phyloP scores from a whole-genome alignment of 2,888 invertebrate species.

The Eilema caniola region DNA sequence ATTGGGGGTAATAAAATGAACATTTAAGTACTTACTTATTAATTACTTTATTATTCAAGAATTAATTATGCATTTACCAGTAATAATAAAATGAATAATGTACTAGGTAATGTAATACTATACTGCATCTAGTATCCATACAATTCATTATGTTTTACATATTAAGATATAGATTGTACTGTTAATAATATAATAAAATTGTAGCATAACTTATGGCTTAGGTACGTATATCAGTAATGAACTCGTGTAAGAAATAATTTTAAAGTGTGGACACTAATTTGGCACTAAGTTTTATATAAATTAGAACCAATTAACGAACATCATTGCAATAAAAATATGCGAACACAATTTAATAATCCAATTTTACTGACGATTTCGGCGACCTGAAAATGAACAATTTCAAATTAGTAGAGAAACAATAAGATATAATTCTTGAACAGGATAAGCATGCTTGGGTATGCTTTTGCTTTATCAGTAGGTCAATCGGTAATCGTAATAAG shows the following conservation, averaged over 20 bases:
- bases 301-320: slow-evolving; percentile 70
- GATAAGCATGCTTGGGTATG: too few relatives aligned
- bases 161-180: slow-evolving; percentile 65
- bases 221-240: slow-evolving; percentile 47
- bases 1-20: slow-evolving; percentile 32
- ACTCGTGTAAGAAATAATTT: slow-evolving; percentile 56
- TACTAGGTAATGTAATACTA: slow-evolving; percentile 46
- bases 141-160: slow-evolving; percentile 55
- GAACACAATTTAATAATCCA: slow-evolving; percentile 56
- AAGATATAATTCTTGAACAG: background rate
- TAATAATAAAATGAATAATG: slow-evolving; percentile 69
- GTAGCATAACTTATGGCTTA: slow-evolving; percentile 63
- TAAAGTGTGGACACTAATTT: slow-evolving; percentile 67
- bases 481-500: too few relatives aligned
- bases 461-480: too few relatives aligned
- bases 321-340: slow-evolving; percentile 64
- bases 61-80: slow-evolving; percentile 62
- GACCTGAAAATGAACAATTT: slow-evolving; percentile 69
- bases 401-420: background rate
- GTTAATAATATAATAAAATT: slow-evolving; percentile 58
- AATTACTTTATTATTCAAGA: slow-evolving; percentile 74
- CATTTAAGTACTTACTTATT: slow-evolving; percentile 73
- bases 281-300: slow-evolving; percentile 77
- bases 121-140: slow-evolving; percentile 61
- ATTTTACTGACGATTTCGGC: slow-evolving; percentile 82